phyloP scores from a whole-genome alignment of 2,113 vertebrate species.

The Raja brachyura region DNA sequence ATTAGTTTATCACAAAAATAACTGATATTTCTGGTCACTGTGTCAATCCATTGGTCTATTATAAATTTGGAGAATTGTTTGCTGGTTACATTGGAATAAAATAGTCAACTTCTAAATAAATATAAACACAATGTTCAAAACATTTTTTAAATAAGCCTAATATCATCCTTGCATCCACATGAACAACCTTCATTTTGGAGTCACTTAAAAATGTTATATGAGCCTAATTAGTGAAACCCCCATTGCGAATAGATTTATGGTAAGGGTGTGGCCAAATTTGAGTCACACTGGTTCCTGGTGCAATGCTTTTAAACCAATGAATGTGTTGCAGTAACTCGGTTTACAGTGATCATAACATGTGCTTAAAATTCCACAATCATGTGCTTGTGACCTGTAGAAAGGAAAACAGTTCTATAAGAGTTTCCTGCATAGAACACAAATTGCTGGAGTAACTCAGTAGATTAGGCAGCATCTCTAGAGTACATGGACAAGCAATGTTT shows the following conservation, averaged over 20 bases:
- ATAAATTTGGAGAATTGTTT: neutral
- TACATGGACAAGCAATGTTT: no score
- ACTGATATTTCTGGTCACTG: neutral
- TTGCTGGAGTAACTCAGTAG: no score
- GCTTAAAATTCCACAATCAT: neutral
- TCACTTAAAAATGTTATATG: neutral
- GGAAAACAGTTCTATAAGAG: neutral
- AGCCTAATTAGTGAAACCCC: neutral
- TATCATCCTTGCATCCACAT: neutral
- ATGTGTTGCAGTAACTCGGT: neutral
- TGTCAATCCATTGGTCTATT: neutral
- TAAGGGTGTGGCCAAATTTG: neutral
- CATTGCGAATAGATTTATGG: neutral
- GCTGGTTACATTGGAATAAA: no score
- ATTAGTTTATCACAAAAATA: neutral
- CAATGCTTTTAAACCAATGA: neutral
- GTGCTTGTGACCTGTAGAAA: neutral
- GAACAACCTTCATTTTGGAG: neutral
- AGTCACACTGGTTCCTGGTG: neutral
- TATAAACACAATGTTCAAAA: neutral
- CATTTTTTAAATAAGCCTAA: neutral
- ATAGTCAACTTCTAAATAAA: neutral
- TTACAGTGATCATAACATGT: neutral
- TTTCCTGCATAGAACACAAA: no score
- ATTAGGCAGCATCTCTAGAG: no score